Evolutionary conservation across 2,113 vertebrate species (phyloP).

Genomic region (Alectura lathami): DNA sequence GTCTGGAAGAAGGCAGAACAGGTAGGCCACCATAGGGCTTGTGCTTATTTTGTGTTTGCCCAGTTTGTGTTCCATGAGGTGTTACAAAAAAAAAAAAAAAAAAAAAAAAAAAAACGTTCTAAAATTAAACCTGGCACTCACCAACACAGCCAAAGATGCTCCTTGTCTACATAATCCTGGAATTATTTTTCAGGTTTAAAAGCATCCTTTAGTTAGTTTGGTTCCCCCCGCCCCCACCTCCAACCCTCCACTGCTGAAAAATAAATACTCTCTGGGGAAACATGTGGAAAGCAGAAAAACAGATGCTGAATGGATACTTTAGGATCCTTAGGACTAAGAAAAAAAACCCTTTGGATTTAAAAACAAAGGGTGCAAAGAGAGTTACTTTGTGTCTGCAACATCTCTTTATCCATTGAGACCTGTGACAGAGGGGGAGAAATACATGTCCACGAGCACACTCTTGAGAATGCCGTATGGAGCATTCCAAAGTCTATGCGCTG

Average conservation of each 20-base stretch:
- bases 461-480: not conserved
- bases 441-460: not conserved
- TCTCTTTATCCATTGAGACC: not conserved
- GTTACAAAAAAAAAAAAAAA: not conserved
- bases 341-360: not conserved
- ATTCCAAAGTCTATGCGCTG: not conserved
- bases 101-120: not conserved
- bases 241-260: not conserved
- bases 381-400: not conserved
- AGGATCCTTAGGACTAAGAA: not conserved
- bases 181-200: conserved; percentile 4
- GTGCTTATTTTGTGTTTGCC: not conserved
- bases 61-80: not conserved
- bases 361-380: not conserved
- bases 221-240: not conserved
- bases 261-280: not conserved
- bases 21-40: not conserved
- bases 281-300: not conserved
- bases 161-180: not conserved
- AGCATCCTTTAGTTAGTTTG: not conserved
- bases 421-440: not conserved
- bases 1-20: not conserved
- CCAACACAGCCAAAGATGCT: not conserved
- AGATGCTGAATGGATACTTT: not conserved
- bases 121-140: not conserved